These are phyloP conservation scores for Agonopterix alstromeriana DNA, from an alignment of 2,888 invertebrate genomes.

Conservation along the genomic window DNA sequence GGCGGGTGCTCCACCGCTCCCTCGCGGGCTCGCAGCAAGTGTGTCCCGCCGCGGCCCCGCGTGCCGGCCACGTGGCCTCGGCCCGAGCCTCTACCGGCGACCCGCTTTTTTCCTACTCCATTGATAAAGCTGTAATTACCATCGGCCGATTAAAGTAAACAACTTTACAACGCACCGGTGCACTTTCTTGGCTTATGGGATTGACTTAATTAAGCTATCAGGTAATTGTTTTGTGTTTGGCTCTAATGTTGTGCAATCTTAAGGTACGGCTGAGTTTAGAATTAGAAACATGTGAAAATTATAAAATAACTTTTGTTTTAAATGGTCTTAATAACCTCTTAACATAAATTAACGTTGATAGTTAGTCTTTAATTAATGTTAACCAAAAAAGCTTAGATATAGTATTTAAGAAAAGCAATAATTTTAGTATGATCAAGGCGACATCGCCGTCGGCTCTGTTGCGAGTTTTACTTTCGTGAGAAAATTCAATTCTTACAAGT, in stretches of 20 bases:
- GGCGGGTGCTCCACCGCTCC: slow-evolving; percentile 51
- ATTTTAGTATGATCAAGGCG: too few relatives aligned
- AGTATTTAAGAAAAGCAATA: too few relatives aligned
- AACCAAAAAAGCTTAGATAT: too few relatives aligned
- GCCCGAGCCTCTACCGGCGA: slow-evolving; percentile 21
- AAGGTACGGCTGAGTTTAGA: too few relatives aligned
- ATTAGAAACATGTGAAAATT: too few relatives aligned
- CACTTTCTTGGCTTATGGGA: background rate
- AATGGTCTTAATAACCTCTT: too few relatives aligned
- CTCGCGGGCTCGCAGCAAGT: slow-evolving; percentile 63
- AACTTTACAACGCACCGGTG: slow-evolving; percentile 10
- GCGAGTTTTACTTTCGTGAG: too few relatives aligned
- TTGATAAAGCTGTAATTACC: slow-evolving; percentile 59
- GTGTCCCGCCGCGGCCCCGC: slow-evolving; percentile 37
- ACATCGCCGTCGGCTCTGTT: too few relatives aligned
- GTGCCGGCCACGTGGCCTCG: slow-evolving; percentile 64
- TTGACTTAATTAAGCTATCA: background rate
- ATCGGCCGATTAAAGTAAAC: slow-evolving; percentile 37
- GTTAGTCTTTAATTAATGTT: too few relatives aligned
- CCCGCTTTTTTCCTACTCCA: slow-evolving; percentile 38
- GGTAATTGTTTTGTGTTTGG: background rate
- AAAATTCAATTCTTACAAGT: too few relatives aligned
- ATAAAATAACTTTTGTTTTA: too few relatives aligned
- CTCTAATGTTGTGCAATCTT: background rate
- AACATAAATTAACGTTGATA: too few relatives aligned